These are phyloP conservation scores for Ommatoiulus sabulosus DNA, from an alignment of 2,888 invertebrate genomes.

Conservation along the genomic window DNA sequence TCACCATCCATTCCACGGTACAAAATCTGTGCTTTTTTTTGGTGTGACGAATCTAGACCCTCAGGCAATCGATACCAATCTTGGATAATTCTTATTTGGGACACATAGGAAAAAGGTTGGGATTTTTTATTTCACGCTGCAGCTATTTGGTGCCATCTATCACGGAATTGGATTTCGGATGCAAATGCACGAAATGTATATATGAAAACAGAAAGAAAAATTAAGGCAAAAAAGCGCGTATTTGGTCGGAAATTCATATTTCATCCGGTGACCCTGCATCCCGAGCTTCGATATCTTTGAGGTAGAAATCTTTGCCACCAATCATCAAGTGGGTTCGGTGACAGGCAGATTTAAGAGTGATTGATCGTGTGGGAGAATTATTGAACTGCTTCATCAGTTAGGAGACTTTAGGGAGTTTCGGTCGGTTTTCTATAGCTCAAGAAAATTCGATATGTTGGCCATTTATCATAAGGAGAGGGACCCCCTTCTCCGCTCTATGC, in stretches of 20 bases:
- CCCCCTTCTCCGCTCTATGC: slow-evolving; percentile 2
- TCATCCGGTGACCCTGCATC: slow-evolving; percentile 25
- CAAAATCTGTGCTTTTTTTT: no score
- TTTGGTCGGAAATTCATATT: slow-evolving; percentile 37
- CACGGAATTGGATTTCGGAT: not conserved
- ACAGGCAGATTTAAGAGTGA: slow-evolving; percentile 57
- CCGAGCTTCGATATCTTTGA: not conserved
- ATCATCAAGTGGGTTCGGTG: slow-evolving; percentile 49
- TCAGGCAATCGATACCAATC: not conserved
- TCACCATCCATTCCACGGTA: no score
- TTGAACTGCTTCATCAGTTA: slow-evolving; percentile 50
- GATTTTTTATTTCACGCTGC: not conserved
- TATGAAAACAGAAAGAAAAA: not conserved
- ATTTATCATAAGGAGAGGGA: slow-evolving; percentile 42
- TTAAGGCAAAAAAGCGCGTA: not conserved
- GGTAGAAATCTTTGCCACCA: slow-evolving; percentile 46
- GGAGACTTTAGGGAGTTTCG: not conserved
- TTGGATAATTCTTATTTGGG: not conserved
- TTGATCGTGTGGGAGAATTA: slow-evolving; percentile 55
- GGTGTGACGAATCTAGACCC: no score
- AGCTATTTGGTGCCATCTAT: slow-evolving; percentile 1
- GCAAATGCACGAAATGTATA: not conserved
- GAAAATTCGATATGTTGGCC: slow-evolving; percentile 39
- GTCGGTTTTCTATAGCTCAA: slow-evolving; percentile 6
- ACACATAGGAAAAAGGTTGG: not conserved